Evolutionary conservation across 2,113 vertebrate species (phyloP).

Genomic region (Centropristis striata): DNA sequence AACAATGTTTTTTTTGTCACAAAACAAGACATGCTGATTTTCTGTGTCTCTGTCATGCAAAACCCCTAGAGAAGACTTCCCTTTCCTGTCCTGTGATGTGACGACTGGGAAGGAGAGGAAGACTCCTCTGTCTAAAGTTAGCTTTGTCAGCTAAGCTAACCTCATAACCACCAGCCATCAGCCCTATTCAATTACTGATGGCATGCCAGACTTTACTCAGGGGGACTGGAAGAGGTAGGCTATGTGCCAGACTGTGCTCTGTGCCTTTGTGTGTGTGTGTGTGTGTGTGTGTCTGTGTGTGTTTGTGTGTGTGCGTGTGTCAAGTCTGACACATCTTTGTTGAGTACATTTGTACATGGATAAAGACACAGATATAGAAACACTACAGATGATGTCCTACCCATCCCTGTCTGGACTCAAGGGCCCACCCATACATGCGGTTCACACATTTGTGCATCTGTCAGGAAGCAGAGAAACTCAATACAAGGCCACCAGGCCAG

Average conservation of each 20-base stretch:
- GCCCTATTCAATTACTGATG: constrained; percentile 37
- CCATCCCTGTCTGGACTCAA: neutral
- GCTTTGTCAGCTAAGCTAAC: constrained; percentile 27
- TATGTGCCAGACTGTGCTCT: neutral
- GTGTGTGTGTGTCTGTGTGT: neutral
- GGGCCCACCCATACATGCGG: neutral
- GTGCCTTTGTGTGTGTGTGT: neutral
- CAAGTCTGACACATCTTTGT: neutral
- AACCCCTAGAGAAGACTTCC: neutral
- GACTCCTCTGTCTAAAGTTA: constrained; percentile 36
- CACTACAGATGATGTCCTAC: neutral
- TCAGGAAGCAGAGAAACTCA: constrained; percentile 51
- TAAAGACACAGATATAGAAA: neutral
- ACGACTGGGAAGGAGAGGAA: neutral
- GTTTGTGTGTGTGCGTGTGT: neutral
- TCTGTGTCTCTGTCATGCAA: neutral
- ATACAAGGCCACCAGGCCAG: constrained; percentile 33
- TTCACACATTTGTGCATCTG: constrained; percentile 44
- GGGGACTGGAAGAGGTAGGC: constrained; percentile 1
- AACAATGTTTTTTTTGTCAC: neutral
- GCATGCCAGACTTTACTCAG: constrained; percentile 23
- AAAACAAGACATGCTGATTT: neutral
- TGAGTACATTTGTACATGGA: neutral
- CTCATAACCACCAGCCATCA: constrained; percentile 16
- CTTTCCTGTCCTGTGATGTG: constrained; percentile 14